A percentile compares a stretch with the other conserved stretches of the same genome.
Evolutionary conservation across 2,888 invertebrate species (phyloP).

Genomic region (Blastobasis lacticolella): DNA sequence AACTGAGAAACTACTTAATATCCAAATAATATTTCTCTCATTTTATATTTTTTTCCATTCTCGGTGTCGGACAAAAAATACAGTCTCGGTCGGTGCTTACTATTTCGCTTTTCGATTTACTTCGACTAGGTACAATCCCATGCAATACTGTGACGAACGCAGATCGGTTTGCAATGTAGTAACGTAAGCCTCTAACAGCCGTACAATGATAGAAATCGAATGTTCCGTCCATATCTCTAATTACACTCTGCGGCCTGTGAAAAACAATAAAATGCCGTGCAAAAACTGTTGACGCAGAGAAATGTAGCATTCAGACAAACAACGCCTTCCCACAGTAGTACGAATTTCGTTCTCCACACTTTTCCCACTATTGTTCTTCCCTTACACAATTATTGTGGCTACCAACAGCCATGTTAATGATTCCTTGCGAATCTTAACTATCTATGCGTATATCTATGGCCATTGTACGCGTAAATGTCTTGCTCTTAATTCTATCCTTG

Average conservation of each 20-base stretch:
- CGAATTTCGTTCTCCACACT: constrained; percentile 45
- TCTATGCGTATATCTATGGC: constrained; percentile 19
- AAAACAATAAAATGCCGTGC: constrained; percentile 5
- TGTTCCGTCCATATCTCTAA: neutral
- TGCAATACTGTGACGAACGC: no score
- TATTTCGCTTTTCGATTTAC: no score
- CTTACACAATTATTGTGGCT: constrained; percentile 31
- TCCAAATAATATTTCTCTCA: no score
- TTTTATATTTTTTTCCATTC: no score
- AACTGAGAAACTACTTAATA: no score
- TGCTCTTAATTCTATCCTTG: constrained; percentile 2
- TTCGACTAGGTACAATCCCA: no score
- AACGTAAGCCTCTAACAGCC: no score
- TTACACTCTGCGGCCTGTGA: neutral
- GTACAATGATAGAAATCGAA: constrained; percentile 12
- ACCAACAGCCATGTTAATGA: constrained; percentile 31
- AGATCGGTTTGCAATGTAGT: no score
- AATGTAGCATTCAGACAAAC: constrained; percentile 45
- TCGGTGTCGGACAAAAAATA: no score
- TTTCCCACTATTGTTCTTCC: constrained; percentile 58
- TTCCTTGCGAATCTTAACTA: constrained; percentile 36
- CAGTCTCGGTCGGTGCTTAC: no score
- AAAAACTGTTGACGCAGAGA: constrained; percentile 23
- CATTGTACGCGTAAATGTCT: constrained; percentile 10
- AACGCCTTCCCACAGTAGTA: constrained; percentile 44